Percentiles rank a stretch among this genome's conserved stretches.
phyloP scores from a whole-genome alignment of 2,113 vertebrate genomes.

The Agelaius tricolor region DNA sequence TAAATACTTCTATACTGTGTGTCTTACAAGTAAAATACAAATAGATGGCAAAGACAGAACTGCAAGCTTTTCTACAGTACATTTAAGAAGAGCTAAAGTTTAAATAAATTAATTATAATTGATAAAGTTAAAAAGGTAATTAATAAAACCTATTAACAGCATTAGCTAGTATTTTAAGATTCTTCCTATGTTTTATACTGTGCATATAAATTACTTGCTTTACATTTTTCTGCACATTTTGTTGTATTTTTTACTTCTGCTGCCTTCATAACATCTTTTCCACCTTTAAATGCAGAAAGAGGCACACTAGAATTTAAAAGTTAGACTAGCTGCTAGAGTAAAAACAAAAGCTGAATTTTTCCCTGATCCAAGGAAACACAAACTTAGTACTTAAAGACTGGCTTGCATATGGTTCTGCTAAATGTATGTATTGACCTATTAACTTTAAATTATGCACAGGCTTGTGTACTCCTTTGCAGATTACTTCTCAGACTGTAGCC shows the following conservation, averaged over 20 bases:
- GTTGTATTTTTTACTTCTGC: background rate
- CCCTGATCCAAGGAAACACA: background rate
- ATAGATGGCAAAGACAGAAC: background rate
- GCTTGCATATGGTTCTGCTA: background rate
- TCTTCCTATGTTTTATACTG: background rate
- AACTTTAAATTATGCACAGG: background rate
- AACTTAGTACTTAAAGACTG: background rate
- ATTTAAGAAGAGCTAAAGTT: background rate
- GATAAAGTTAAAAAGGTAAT: background rate
- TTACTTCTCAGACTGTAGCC: background rate
- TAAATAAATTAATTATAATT: background rate
- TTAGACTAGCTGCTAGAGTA: fast-evolving
- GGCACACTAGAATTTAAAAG: background rate
- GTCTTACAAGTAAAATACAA: background rate
- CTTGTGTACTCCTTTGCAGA: background rate
- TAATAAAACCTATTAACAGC: background rate
- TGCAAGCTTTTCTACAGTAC: background rate
- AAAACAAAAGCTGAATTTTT: background rate
- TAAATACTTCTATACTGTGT: background rate
- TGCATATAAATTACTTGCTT: background rate
- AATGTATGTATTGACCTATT: background rate
- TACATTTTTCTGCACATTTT: background rate
- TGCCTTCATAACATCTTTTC: background rate
- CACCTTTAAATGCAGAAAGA: background rate
- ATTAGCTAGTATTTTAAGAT: background rate